Evolutionary conservation across 1,140 invertebrate species (phyloP).

Genomic region (Bombus waltoni): DNA sequence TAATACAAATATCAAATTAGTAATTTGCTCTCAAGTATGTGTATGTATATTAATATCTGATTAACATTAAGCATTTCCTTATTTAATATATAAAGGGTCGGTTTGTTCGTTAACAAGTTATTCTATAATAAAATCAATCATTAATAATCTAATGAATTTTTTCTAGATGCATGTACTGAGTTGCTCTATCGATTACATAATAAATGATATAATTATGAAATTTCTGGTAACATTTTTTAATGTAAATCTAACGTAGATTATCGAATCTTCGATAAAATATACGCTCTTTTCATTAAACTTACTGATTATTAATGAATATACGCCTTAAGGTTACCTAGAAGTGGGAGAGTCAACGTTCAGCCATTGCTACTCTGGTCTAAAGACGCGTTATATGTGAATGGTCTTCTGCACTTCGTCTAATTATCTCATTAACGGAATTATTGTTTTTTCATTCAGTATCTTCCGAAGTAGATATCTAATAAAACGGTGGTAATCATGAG

Average conservation of each 20-base stretch:
- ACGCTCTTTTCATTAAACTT: background rate
- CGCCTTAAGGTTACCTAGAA: conserved; percentile 16
- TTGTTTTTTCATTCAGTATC: background rate
- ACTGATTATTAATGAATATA: background rate
- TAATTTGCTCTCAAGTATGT: too few relatives aligned
- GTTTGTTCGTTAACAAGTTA: background rate
- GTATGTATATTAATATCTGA: background rate
- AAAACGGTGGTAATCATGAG: conserved; percentile 61
- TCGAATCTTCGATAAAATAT: background rate
- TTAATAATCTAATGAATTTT: background rate
- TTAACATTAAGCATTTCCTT: background rate
- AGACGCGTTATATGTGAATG: background rate
- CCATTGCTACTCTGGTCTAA: conserved; percentile 19
- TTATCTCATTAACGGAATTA: background rate
- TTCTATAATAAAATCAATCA: background rate
- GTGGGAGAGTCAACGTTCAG: conserved; percentile 23
- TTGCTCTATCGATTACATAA: background rate
- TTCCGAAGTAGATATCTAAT: background rate
- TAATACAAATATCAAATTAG: background rate
- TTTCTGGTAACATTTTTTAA: background rate
- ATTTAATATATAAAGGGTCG: background rate
- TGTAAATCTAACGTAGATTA: background rate
- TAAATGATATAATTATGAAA: background rate
- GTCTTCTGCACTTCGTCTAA: background rate
- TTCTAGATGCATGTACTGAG: background rate